A percentile compares a stretch with the other conserved stretches of the same genome.
Conservation (phyloP, 2,888 invertebrate species). For the Drosophila mulleri region DNA sequence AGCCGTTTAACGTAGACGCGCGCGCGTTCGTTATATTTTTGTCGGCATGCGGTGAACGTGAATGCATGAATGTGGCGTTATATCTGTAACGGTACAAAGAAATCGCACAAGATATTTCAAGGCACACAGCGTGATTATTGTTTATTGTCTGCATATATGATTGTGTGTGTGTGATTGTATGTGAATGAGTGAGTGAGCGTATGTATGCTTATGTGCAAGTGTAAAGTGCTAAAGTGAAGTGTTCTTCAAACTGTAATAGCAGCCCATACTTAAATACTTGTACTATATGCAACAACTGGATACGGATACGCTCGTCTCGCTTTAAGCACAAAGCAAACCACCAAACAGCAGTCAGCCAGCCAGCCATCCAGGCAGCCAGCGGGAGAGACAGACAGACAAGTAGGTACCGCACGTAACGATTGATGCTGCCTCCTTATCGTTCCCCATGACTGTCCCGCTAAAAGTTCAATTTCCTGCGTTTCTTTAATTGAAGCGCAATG, state of each 20-base stretch:
- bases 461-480: conserved; percentile 80
- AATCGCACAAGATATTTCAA: conserved; percentile 34
- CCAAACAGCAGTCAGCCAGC: conserved; percentile 11
- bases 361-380: conserved; percentile 1
- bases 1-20: conserved; percentile 26
- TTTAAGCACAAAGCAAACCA: conserved; percentile 38
- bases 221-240: conserved; percentile 61
- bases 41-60: conserved; percentile 49
- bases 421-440: conserved; percentile 31
- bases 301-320: conserved; percentile 67
- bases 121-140: conserved; percentile 33
- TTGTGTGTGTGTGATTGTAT: background rate
- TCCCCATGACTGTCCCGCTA: conserved; percentile 26
- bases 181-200: background rate
- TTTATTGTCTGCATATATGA: conserved; percentile 25
- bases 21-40: conserved; percentile 17
- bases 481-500: conserved; percentile 76
- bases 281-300: conserved; percentile 74
- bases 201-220: conserved; percentile 7
- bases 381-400: conserved; percentile 50
- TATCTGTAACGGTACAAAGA: conserved; percentile 36
- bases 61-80: conserved; percentile 32
- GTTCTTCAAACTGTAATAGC: conserved; percentile 55
- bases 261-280: conserved; percentile 28
- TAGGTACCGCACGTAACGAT: conserved; percentile 59